phyloP scores from a whole-genome alignment of 2,888 invertebrate species.

The Sarcophaga subvicina region DNA sequence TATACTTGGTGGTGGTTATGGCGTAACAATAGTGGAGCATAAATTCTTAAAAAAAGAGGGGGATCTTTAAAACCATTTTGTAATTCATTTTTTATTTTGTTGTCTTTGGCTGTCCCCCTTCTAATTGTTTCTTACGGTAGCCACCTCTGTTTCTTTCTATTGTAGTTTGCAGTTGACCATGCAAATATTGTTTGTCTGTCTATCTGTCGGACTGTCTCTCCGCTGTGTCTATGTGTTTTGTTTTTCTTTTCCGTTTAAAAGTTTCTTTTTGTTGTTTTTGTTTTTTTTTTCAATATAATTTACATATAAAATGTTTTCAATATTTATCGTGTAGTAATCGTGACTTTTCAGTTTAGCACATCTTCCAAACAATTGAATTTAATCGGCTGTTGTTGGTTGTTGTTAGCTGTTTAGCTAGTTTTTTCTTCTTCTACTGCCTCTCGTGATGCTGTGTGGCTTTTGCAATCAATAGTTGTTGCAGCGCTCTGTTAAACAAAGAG shows the following conservation, averaged over 20 bases:
- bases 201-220: too few species aligned
- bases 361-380: constrained; percentile 55
- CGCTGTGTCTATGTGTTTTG: too few species aligned
- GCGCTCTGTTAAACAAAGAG: constrained; percentile 42
- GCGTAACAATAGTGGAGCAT: neutral
- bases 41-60: neutral
- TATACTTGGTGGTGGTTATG: neutral
- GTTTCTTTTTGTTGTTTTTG: neutral
- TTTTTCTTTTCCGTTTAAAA: constrained; percentile 13
- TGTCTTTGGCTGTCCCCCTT: neutral
- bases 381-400: neutral
- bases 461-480: neutral
- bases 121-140: neutral
- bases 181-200: constrained; percentile 14
- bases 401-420: neutral
- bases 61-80: neutral
- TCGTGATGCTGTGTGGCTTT: constrained; percentile 18
- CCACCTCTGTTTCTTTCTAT: constrained; percentile 39
- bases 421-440: neutral
- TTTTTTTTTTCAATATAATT: constrained; percentile 41
- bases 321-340: constrained; percentile 66
- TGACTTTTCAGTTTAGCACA: constrained; percentile 67
- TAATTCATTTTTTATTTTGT: neutral
- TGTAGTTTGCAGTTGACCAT: constrained; percentile 23
- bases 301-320: constrained; percentile 65